A percentile compares a stretch with the other conserved stretches of the same genome.
These are phyloP conservation scores for Serinus canaria DNA, from an alignment of 2,113 vertebrate genomes.

Conservation along the genomic window DNA sequence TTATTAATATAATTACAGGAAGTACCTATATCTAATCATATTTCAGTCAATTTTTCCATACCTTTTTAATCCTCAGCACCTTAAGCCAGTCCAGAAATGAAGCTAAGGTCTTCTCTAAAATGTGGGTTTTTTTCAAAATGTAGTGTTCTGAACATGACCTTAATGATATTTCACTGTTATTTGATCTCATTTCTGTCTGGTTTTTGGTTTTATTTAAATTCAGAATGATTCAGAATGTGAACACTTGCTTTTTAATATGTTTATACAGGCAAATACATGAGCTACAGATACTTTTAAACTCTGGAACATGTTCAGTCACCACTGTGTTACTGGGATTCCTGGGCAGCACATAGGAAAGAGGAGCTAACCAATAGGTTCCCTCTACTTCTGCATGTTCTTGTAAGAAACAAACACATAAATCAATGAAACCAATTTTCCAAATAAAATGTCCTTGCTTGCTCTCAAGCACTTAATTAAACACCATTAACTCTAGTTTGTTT, in stretches of 20 bases:
- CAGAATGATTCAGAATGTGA: background rate
- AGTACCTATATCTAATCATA: background rate
- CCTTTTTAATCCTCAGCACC: background rate
- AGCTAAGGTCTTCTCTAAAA: background rate
- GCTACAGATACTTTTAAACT: background rate
- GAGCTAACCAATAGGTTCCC: background rate
- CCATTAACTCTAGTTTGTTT: conserved; percentile 74
- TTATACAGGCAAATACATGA: background rate
- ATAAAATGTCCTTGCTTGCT: conserved; percentile 62
- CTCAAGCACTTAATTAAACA: conserved; percentile 74
- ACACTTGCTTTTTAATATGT: background rate
- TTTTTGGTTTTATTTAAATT: background rate
- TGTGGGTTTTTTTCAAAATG: background rate
- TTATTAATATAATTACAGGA: background rate
- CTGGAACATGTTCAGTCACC: background rate
- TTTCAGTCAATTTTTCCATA: background rate
- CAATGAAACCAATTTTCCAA: conserved; percentile 57
- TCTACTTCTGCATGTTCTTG: background rate
- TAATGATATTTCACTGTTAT: background rate
- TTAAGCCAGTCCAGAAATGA: background rate
- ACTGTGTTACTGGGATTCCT: background rate
- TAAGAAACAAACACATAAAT: conserved; percentile 47
- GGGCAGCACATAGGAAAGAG: background rate
- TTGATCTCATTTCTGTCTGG: background rate
- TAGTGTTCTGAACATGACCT: background rate